Evolutionary conservation across 37 sponge, comb jelly and placozoan genomes (phyloP).

Genomic region (Beroe ovata): DNA sequence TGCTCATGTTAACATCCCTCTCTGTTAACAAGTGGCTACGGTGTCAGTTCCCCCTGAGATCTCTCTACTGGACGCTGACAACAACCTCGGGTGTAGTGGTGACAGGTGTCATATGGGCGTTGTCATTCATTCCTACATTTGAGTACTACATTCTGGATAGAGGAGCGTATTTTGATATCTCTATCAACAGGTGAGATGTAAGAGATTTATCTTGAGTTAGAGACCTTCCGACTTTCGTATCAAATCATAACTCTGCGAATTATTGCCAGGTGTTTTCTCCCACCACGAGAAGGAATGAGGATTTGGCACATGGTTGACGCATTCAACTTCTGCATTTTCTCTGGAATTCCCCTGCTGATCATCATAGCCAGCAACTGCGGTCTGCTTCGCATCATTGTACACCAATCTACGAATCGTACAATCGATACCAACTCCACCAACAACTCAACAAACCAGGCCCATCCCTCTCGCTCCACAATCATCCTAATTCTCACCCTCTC

Average conservation of each 20-base stretch:
- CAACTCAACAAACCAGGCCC: too few relatives aligned
- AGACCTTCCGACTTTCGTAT: too few relatives aligned
- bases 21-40: neutral
- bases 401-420: neutral
- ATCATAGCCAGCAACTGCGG: neutral
- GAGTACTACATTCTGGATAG: constrained; percentile 9
- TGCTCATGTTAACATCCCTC: neutral
- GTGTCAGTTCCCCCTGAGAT: constrained; percentile 16
- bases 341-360: neutral
- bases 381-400: neutral
- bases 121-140: constrained; percentile 1
- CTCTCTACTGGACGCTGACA: neutral
- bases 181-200: constrained; percentile 24
- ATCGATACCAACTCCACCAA: neutral
- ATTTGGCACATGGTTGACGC: neutral
- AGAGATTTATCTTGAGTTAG: too few relatives aligned
- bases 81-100: neutral
- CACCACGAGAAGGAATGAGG: neutral
- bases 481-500: constrained; percentile 3
- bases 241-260: too few relatives aligned
- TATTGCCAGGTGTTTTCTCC: constrained; percentile 13
- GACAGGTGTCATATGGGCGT: neutral
- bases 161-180: neutral
- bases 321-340: neutral
- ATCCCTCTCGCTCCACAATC: too few relatives aligned